A percentile compares a stretch with the other conserved stretches of the same genome.
Conservation (phyloP, 2,113 vertebrate genomes). For the Hemichromis elongatus region DNA sequence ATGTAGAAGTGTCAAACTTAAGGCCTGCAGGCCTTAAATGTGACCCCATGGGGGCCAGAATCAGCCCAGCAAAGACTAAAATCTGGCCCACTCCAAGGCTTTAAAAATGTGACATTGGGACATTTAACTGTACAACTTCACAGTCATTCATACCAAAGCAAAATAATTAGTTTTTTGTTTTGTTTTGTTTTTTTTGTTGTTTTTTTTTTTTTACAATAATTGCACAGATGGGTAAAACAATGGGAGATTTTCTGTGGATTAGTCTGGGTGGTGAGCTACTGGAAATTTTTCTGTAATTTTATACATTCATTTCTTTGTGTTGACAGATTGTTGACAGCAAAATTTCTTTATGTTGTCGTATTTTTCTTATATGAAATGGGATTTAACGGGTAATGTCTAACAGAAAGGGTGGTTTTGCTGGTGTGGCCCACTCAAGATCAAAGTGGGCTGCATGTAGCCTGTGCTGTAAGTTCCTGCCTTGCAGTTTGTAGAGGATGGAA, state of each 20-base stretch:
- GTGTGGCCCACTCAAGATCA: too few species aligned
- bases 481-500: not conserved
- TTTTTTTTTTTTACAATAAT: not conserved
- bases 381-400: not conserved
- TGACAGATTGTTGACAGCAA: not conserved
- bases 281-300: fast-evolving
- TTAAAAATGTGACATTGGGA: too few species aligned
- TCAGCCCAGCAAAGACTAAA: not conserved
- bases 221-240: fast-evolving
- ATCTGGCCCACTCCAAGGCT: not conserved
- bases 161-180: too few species aligned
- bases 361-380: not conserved
- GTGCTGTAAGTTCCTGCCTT: not conserved
- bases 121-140: too few species aligned
- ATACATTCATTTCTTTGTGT: not conserved
- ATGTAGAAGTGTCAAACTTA: not conserved
- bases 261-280: not conserved
- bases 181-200: not conserved
- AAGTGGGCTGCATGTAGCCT: not conserved
- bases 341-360: fast-evolving
- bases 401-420: too few species aligned
- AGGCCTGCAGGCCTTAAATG: too few species aligned
- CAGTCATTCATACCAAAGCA: too few species aligned
- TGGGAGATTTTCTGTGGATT: not conserved
- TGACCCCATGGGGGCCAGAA: too few species aligned